Percentiles rank a stretch among this genome's conserved stretches.
Evolutionary conservation across 2,888 invertebrate species (phyloP).

Genomic region (Rhagophthalmus giganteus): DNA sequence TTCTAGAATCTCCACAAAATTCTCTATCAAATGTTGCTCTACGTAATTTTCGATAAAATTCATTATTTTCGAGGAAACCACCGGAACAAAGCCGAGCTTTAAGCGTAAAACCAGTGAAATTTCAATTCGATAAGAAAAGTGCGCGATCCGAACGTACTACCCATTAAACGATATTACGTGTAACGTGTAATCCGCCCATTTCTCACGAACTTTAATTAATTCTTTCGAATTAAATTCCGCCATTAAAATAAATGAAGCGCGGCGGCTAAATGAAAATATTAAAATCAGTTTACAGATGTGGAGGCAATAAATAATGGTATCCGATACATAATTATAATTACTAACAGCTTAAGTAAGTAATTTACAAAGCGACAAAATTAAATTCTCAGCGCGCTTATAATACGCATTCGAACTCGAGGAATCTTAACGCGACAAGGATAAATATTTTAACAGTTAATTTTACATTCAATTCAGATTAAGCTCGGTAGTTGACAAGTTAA

Average conservation of each 20-base stretch:
- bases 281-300: slow-evolving; percentile 26
- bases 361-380: slow-evolving; percentile 29
- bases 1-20: too few relatives aligned
- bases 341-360: slow-evolving; percentile 27
- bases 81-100: too few relatives aligned
- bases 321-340: slow-evolving; percentile 29
- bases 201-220: too few relatives aligned
- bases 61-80: too few relatives aligned
- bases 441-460: slow-evolving; percentile 50
- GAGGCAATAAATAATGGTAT: slow-evolving; percentile 24
- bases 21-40: too few relatives aligned
- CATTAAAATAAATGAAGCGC: slow-evolving; percentile 11
- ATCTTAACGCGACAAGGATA: slow-evolving; percentile 47
- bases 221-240: too few relatives aligned
- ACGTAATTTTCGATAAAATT: too few relatives aligned
- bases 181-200: too few relatives aligned
- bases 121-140: too few relatives aligned
- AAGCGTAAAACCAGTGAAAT: too few relatives aligned
- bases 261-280: slow-evolving; percentile 23
- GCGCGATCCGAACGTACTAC: too few relatives aligned
- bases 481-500: slow-evolving; percentile 46
- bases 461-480: slow-evolving; percentile 47
- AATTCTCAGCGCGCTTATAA: slow-evolving; percentile 27
- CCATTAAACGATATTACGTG: too few relatives aligned
- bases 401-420: slow-evolving; percentile 39